Base-by-base conservation (phyloP, 2,113 vertebrate species). In the Antechinus flavipes region DNA sequence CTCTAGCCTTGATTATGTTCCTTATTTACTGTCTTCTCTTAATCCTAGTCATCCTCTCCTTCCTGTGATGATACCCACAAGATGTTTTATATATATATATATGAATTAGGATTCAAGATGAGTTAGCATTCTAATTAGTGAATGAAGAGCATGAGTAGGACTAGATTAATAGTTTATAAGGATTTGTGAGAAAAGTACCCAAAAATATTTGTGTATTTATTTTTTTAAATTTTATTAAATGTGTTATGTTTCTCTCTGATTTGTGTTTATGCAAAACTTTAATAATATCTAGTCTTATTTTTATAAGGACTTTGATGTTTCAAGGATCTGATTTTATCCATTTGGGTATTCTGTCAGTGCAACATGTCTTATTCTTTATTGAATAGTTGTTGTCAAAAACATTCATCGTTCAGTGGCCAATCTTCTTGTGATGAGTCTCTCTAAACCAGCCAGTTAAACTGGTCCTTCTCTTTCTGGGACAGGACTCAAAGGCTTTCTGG, bases 131-230 rank as follows among this genome's bases (percentile, higher is more conserved):
- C 89, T 54, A 61, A 19, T 93, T 25, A 93, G 53, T 93, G 68
- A 96, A 91, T 49, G 22, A 94, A 58, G n/a, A 3, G 52, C 47
- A 61, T 92, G 49, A 92, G 90, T 91, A 55, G 8, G 26, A 8
- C 90, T 94, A 94, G 52, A 49, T 91, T 90, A 96, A 89, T 89
- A 91, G 58, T 30, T 92, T 95, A 47, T 90, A 89, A 54, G n/a
- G 89, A 53, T 91, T 90, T 90, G 35, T 84, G 89, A 96, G 50
- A 93, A 95, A 76, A 76, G 50, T 91, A 56, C n/a, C 95, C 46
- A 8, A 84, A 47, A n/a, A 11, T 93, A 49, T 50, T 49, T 42
- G n/a, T 76, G 89, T 90, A 12, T 95, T 53, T 90, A 1, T 93
- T 68, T 93, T 89, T 96, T 90, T 35, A 25, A 5, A 46, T 94